These are phyloP conservation scores for Leucophora obtusa DNA, from an alignment of 2,888 invertebrate genomes.

Conservation along the genomic window DNA sequence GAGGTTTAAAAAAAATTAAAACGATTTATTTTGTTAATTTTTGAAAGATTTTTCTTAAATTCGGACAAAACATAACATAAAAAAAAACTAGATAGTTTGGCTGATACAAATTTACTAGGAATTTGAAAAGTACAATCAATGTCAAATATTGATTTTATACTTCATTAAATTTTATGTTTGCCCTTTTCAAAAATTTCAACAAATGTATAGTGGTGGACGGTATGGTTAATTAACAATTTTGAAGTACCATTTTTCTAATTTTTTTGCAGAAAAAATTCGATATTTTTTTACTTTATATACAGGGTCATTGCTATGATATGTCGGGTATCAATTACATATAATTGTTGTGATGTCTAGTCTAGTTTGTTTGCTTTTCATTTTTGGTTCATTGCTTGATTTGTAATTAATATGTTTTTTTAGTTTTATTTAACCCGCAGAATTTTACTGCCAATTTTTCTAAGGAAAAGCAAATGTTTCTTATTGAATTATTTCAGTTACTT, in stretches of 20 bases:
- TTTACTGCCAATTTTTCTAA: constrained; percentile 11
- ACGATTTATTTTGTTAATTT: neutral
- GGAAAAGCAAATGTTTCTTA: constrained; percentile 29
- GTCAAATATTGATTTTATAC: neutral
- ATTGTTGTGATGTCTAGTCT: constrained; percentile 32
- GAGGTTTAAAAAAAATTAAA: neutral
- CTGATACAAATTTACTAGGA: neutral
- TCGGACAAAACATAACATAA: neutral
- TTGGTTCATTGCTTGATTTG: constrained; percentile 14
- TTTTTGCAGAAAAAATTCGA: neutral
- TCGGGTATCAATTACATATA: constrained; percentile 23
- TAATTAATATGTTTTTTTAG: constrained; percentile 41
- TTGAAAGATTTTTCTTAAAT: neutral
- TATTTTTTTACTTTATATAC: neutral
- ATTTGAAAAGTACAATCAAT: too few relatives aligned
- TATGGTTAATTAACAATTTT: neutral
- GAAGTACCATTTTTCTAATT: neutral
- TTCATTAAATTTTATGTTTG: neutral
- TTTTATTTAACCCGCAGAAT: constrained; percentile 29
- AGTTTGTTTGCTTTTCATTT: neutral
- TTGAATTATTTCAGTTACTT: neutral
- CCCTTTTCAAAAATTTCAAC: neutral
- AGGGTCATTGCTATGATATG: constrained; percentile 23
- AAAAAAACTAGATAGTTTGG: neutral
- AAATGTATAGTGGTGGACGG: neutral